Evolutionary conservation across 2,113 vertebrate species (phyloP).

Genomic region (Stigmatopora nigra): DNA sequence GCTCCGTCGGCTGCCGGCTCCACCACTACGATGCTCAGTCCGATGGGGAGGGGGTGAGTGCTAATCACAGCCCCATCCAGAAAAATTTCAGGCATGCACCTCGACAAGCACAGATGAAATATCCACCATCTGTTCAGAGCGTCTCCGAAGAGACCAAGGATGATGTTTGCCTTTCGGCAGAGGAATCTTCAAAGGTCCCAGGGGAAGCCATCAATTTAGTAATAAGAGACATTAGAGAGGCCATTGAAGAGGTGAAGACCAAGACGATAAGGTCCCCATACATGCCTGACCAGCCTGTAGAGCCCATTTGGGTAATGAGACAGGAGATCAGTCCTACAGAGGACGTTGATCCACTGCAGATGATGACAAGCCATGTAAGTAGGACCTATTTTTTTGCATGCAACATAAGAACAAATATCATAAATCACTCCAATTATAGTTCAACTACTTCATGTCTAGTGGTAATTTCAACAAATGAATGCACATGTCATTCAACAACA

Average conservation of each 20-base stretch:
- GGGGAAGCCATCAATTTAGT: slow-evolving; percentile 88
- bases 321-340: slow-evolving; percentile 85
- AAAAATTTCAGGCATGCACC: slow-evolving; percentile 45
- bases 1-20: slow-evolving; percentile 64
- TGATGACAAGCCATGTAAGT: slow-evolving; percentile 76
- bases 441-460: neutral
- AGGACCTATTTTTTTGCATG: slow-evolving; percentile 10
- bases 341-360: slow-evolving; percentile 73
- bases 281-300: slow-evolving; percentile 85
- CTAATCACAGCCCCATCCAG: slow-evolving; percentile 67
- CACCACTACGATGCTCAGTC: slow-evolving; percentile 89
- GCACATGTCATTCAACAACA: neutral
- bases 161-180: slow-evolving; percentile 36
- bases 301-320: slow-evolving; percentile 97
- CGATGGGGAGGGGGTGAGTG: slow-evolving; percentile 80
- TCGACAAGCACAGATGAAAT: slow-evolving; percentile 65
- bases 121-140: slow-evolving; percentile 17
- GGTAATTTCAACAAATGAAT: neutral
- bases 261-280: slow-evolving; percentile 90
- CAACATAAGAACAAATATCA: no score
- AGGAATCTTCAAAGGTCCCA: slow-evolving; percentile 69
- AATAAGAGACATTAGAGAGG: slow-evolving; percentile 95
- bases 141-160: slow-evolving; percentile 22
- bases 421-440: neutral
- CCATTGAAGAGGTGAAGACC: slow-evolving; percentile 95